Percentiles rank a stretch among this genome's conserved stretches.
These are phyloP conservation scores for Nemotelus pantherinus DNA, from an alignment of 2,888 invertebrate genomes.

Conservation along the genomic window DNA sequence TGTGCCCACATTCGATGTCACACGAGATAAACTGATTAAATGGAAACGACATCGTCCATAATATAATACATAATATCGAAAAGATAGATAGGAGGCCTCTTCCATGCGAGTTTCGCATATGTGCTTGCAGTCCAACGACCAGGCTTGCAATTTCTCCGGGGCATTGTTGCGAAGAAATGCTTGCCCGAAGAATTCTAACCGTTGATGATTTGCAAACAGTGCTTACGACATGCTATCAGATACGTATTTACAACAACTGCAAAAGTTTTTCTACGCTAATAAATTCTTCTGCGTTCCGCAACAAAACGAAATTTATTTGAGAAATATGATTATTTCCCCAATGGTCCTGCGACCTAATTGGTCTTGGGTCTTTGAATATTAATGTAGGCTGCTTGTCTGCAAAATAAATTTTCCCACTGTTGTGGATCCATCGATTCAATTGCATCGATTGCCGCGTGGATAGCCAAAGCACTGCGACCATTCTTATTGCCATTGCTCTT, in stretches of 20 bases:
- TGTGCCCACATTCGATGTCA: slow-evolving; percentile 44
- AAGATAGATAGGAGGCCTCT: slow-evolving; percentile 28
- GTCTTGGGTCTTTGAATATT: no score
- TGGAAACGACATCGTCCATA: slow-evolving; percentile 25
- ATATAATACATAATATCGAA: slow-evolving; percentile 27
- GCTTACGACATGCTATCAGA: no score
- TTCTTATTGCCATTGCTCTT: not conserved
- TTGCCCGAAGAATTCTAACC: not conserved
- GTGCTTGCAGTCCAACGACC: not conserved
- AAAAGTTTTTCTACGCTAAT: no score
- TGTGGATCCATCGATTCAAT: not conserved
- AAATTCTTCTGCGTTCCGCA: no score
- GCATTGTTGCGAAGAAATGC: slow-evolving; percentile 30
- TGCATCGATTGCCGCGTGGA: slow-evolving; percentile 30
- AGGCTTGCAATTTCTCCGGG: not conserved
- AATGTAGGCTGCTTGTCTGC: no score
- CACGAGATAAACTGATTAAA: slow-evolving; percentile 43
- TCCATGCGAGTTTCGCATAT: slow-evolving; percentile 29
- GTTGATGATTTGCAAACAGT: not conserved
- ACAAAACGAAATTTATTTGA: no score
- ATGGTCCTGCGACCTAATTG: no score
- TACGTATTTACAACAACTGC: no score
- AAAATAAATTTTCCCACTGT: no score
- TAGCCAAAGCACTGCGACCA: slow-evolving; percentile 14
- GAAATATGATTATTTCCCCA: no score